A percentile compares a stretch with the other conserved stretches of the same genome.
Conservation (phyloP, 2,888 invertebrate species). For the Zygothrica quintamaculata region DNA sequence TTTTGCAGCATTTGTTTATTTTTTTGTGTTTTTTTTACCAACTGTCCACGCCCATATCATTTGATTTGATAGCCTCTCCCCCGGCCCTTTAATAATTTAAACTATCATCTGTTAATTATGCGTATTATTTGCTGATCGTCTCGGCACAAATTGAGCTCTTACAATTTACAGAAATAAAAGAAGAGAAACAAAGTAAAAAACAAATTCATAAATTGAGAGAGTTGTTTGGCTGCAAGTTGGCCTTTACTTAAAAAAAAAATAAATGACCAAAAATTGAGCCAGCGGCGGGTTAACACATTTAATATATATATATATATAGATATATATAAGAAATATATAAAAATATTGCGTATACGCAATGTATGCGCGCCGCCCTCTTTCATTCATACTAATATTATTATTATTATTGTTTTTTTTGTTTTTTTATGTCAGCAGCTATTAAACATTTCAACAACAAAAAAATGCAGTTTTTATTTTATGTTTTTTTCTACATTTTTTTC, state of each 20-base stretch:
- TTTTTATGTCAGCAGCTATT: constrained; percentile 2
- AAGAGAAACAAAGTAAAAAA: not conserved
- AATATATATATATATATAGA: too few relatives aligned
- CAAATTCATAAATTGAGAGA: too few relatives aligned
- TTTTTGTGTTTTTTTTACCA: constrained; percentile 28
- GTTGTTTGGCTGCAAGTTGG: constrained; percentile 21
- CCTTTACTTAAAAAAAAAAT: constrained; percentile 37
- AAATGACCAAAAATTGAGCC: constrained; percentile 40
- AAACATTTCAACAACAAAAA: constrained; percentile 41
- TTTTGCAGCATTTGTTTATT: too few relatives aligned
- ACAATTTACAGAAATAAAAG: constrained; percentile 34
- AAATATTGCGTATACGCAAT: constrained; percentile 49
- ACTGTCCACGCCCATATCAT: constrained; percentile 32
- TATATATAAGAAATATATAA: too few relatives aligned
- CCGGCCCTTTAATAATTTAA: constrained; percentile 5
- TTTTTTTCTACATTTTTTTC: not conserved
- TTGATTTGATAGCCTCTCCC: constrained; percentile 30
- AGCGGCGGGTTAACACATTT: constrained; percentile 36
- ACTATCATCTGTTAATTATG: constrained; percentile 67
- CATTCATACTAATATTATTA: constrained; percentile 17
- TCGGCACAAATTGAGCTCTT: constrained; percentile 42
- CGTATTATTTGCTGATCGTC: constrained; percentile 53
- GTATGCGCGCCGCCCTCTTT: constrained; percentile 28
- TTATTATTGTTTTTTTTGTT: constrained; percentile 37
- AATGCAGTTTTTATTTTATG: constrained; percentile 11